Conservation (phyloP, 2,113 vertebrate species). For the Brachyhypopomus occidentalis region DNA sequence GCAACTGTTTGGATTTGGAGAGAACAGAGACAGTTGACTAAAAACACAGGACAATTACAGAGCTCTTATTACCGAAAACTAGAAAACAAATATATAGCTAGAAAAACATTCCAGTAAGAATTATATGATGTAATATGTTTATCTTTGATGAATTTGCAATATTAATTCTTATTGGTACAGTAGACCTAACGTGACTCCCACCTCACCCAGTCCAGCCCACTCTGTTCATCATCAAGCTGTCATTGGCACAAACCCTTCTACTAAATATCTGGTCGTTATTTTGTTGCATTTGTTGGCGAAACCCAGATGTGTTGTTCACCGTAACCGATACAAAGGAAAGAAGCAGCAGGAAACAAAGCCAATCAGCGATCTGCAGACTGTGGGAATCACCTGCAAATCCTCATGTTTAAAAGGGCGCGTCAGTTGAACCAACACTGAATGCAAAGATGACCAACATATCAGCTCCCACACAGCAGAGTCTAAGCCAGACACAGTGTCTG, state of each 20-base stretch:
- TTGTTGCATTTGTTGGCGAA: neutral
- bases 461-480: constrained; percentile 46
- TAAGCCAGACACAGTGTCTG: constrained; percentile 35
- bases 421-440: constrained; percentile 69
- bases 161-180: neutral
- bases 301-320: neutral
- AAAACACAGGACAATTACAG: no score
- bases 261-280: neutral
- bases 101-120: no score
- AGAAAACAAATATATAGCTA: no score
- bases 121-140: no score
- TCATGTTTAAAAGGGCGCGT: constrained; percentile 58
- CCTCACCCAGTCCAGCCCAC: neutral
- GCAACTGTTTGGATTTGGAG: neutral
- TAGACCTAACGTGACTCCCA: neutral
- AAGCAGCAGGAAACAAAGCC: constrained; percentile 49
- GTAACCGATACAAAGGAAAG: neutral
- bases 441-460: constrained; percentile 56
- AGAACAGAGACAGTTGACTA: neutral
- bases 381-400: constrained; percentile 60
- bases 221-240: neutral
- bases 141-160: neutral
- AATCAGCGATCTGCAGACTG: constrained; percentile 57
- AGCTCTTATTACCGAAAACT: no score
- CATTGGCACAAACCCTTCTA: neutral